phyloP scores from a whole-genome alignment of 2,113 vertebrate genomes.

The Cinclus cinclus region DNA sequence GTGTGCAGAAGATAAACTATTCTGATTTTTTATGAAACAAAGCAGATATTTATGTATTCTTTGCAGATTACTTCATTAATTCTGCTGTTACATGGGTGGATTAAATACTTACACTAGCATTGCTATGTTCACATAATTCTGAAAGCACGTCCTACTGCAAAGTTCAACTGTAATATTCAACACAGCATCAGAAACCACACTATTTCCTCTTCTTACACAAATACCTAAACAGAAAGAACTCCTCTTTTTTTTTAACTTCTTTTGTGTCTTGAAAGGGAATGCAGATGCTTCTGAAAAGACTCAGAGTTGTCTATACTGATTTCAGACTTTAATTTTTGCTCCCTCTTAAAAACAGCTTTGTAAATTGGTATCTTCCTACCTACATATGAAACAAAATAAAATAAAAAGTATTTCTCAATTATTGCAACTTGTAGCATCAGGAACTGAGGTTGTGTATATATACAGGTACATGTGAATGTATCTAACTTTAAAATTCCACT shows the following conservation, averaged over 20 bases:
- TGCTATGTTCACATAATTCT: not conserved
- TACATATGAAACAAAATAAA: not conserved
- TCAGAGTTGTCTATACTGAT: not conserved
- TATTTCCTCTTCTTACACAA: not conserved
- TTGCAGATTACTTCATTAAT: not conserved
- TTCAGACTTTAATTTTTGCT: constrained; percentile 36
- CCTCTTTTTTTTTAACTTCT: not conserved
- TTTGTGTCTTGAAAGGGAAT: not conserved
- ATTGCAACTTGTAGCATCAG: constrained; percentile 15
- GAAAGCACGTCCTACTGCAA: not conserved
- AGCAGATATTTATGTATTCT: not conserved
- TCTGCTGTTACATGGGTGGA: not conserved
- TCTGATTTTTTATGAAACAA: not conserved
- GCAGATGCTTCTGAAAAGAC: constrained; percentile 6
- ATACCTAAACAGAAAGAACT: not conserved
- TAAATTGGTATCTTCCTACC: not conserved
- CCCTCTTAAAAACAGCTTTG: constrained; percentile 31
- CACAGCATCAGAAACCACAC: constrained; percentile 18
- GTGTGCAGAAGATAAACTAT: not conserved
- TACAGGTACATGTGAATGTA: not conserved
- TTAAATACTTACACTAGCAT: not conserved
- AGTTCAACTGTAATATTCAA: not conserved
- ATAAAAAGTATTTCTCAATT: not conserved
- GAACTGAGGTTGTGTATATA: not conserved
- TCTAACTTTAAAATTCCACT: constrained; percentile 28